Conservation (phyloP, 1,140 invertebrate genomes). For the Lysiphlebus fabarum region DNA sequence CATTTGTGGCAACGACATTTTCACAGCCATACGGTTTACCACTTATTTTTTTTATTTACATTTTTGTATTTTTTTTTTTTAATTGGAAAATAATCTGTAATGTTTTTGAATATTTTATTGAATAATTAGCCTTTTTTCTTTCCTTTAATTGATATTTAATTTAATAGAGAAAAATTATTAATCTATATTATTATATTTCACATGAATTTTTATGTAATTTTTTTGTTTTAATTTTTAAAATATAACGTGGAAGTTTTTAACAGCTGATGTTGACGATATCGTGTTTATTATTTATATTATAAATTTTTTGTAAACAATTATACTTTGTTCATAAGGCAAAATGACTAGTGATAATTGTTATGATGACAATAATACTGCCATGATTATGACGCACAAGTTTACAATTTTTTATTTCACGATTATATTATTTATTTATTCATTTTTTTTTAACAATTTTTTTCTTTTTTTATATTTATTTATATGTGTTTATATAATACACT, state of each 20-base stretch:
- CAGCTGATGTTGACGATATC: too few species aligned
- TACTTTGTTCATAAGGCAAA: slow-evolving; percentile 8
- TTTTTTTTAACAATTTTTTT: too few species aligned
- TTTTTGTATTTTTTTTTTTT: slow-evolving; percentile 15
- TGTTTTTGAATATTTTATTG: neutral
- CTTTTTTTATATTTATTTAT: too few species aligned
- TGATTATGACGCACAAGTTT: neutral
- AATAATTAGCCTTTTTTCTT: neutral
- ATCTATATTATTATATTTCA: too few species aligned
- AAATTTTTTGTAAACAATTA: neutral
- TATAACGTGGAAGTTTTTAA: too few species aligned
- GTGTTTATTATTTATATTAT: too few species aligned
- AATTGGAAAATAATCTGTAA: neutral
- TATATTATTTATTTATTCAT: neutral
- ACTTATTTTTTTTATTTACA: slow-evolving; percentile 22
- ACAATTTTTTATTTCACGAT: neutral
- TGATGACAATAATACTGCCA: slow-evolving; percentile 11
- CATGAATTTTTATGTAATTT: too few species aligned
- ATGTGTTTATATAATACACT: too few species aligned
- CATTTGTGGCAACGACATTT: slow-evolving; percentile 27
- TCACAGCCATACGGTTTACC: slow-evolving; percentile 25
- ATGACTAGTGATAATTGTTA: slow-evolving; percentile 4
- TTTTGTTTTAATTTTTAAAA: too few species aligned
- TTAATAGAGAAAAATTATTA: too few species aligned
- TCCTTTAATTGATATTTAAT: neutral